phyloP scores from a whole-genome alignment of 2,888 invertebrate species.

The Empis stercorea region DNA sequence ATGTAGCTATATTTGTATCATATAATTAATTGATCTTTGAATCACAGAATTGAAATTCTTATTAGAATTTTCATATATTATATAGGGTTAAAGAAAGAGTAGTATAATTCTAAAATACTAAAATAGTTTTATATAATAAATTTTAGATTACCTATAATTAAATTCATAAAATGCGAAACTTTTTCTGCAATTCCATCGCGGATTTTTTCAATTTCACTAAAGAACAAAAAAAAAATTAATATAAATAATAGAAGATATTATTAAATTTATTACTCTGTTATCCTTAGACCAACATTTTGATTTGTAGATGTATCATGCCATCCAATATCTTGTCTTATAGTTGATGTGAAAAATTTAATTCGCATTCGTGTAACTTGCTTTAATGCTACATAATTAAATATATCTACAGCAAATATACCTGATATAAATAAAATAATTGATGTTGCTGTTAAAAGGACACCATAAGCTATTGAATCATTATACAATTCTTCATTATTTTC shows the following conservation, averaged over 20 bases:
- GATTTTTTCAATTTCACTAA: slow-evolving; percentile 60
- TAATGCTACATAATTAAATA: slow-evolving; percentile 51
- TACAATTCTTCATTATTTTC: slow-evolving; percentile 46
- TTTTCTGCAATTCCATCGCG: slow-evolving; percentile 76
- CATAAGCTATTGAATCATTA: slow-evolving; percentile 49
- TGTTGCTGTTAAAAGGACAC: slow-evolving; percentile 42
- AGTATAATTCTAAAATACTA: too few species aligned
- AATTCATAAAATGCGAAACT: slow-evolving; percentile 55
- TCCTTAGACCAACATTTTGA: slow-evolving; percentile 57
- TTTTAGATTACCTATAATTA: slow-evolving; percentile 36
- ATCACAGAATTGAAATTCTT: too few species aligned
- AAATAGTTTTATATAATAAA: too few species aligned
- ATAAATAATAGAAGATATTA: too few species aligned
- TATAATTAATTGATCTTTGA: too few species aligned
- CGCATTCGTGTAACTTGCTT: slow-evolving; percentile 45
- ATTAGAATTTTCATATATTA: too few species aligned
- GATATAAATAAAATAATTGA: slow-evolving; percentile 46
- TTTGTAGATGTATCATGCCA: slow-evolving; percentile 59
- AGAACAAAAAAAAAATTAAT: slow-evolving; percentile 8
- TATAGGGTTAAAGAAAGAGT: too few species aligned
- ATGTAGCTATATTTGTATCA: too few species aligned
- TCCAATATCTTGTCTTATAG: slow-evolving; percentile 53
- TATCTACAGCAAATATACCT: slow-evolving; percentile 47
- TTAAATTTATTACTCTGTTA: slow-evolving; percentile 52
- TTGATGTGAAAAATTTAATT: slow-evolving; percentile 44